Conservation (phyloP, 2,113 vertebrate genomes). For the Coracopsis vasa region DNA sequence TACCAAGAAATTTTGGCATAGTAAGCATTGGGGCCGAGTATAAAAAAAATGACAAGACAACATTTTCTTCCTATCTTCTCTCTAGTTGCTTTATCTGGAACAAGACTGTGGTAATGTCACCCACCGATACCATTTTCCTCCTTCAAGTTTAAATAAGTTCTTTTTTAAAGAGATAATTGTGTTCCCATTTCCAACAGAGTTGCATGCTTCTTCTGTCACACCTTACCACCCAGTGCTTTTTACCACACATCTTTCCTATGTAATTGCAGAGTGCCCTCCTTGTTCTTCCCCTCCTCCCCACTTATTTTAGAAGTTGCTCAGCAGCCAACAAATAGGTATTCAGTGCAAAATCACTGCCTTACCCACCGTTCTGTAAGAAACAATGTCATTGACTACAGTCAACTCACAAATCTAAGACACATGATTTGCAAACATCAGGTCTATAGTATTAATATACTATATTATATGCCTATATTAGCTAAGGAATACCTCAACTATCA, state of each 20-base stretch:
- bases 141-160: not conserved
- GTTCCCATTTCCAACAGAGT: not conserved
- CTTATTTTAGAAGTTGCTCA: not conserved
- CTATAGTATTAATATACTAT: not conserved
- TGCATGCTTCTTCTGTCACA: not conserved
- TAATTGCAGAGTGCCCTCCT: not conserved
- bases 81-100: not conserved
- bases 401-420: not conserved
- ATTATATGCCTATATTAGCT: not conserved
- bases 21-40: not conserved
- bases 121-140: fast-evolving
- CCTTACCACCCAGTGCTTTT: not conserved
- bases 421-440: not conserved
- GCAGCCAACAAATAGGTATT: not conserved
- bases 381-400: not conserved
- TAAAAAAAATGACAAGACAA: not conserved
- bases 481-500: not conserved
- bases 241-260: not conserved
- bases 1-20: not conserved
- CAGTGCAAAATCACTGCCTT: not conserved
- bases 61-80: not conserved
- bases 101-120: not conserved
- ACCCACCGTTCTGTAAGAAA: not conserved
- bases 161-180: not conserved
- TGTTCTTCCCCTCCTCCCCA: not conserved